These are phyloP conservation scores for Drosophila leonis DNA, from an alignment of 2,888 invertebrate genomes.

Conservation along the genomic window DNA sequence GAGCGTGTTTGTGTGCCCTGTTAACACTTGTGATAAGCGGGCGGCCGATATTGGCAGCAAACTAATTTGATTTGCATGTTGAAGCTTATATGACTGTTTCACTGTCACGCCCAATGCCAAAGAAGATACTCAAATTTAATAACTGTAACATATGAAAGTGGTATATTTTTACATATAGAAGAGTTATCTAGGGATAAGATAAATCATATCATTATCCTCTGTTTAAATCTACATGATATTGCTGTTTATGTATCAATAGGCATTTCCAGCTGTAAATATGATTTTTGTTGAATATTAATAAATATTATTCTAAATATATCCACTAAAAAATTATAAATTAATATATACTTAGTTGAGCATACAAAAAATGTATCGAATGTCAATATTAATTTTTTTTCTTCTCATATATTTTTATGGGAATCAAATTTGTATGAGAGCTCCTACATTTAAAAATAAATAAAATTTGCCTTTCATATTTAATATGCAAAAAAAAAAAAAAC, in stretches of 20 bases:
- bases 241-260: neutral
- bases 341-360: too few species aligned
- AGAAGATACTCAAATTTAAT: neutral
- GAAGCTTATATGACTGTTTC: neutral
- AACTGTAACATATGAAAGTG: neutral
- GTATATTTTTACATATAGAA: neutral
- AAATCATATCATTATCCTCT: neutral
- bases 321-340: too few species aligned
- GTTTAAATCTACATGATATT: neutral
- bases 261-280: too few species aligned
- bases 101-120: neutral
- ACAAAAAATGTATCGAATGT: too few species aligned
- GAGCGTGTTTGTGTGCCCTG: neutral
- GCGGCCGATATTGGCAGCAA: neutral
- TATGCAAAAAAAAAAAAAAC: too few species aligned
- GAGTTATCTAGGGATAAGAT: neutral
- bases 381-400: too few species aligned
- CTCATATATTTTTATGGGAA: too few species aligned
- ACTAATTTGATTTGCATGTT: slow-evolving; percentile 9
- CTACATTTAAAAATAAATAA: too few species aligned
- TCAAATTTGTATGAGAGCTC: too few species aligned
- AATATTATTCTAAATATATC: too few species aligned
- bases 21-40: neutral
- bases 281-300: too few species aligned
- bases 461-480: too few species aligned